Evolutionary conservation across 2,113 vertebrate genomes (phyloP).

Genomic region (Gadus chalcogrammus): DNA sequence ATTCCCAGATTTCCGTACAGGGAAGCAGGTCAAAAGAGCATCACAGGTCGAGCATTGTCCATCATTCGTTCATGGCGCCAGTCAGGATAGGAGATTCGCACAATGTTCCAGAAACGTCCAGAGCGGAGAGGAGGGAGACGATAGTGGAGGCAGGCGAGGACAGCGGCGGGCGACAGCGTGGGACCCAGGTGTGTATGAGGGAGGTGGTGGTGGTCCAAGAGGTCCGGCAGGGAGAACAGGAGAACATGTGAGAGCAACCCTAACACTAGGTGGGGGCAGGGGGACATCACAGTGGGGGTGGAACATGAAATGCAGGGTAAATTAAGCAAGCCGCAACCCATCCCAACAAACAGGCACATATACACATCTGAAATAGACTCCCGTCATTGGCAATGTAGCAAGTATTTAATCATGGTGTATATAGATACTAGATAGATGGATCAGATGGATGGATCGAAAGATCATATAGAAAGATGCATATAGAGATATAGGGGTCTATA

Average conservation of each 20-base stretch:
- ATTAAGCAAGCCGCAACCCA: constrained; percentile 43
- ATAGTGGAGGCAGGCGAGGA: background rate
- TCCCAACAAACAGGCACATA: constrained; percentile 13
- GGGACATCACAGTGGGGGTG: constrained; percentile 69
- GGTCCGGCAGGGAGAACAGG: constrained; percentile 76
- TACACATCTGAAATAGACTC: background rate
- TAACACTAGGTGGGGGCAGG: constrained; percentile 67
- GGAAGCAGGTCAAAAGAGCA: constrained; percentile 17
- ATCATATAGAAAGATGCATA: background rate
- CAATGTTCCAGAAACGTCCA: constrained; percentile 6
- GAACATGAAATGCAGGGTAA: constrained; percentile 72
- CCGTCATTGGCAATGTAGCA: background rate
- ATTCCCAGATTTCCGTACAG: constrained; percentile 1
- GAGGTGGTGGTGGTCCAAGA: constrained; percentile 26
- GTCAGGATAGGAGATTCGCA: constrained; percentile 8
- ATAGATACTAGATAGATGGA: too few species aligned
- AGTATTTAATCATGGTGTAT: background rate
- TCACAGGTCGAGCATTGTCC: constrained; percentile 26
- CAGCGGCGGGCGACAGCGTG: constrained; percentile 28
- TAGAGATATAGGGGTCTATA: background rate
- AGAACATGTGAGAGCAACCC: constrained; percentile 81
- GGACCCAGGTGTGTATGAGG: background rate
- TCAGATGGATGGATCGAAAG: too few species aligned
- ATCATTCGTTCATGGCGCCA: constrained; percentile 2
- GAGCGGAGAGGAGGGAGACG: background rate